Conservation (phyloP, 1,140 invertebrate species). For the Trichonephila clavata region DNA sequence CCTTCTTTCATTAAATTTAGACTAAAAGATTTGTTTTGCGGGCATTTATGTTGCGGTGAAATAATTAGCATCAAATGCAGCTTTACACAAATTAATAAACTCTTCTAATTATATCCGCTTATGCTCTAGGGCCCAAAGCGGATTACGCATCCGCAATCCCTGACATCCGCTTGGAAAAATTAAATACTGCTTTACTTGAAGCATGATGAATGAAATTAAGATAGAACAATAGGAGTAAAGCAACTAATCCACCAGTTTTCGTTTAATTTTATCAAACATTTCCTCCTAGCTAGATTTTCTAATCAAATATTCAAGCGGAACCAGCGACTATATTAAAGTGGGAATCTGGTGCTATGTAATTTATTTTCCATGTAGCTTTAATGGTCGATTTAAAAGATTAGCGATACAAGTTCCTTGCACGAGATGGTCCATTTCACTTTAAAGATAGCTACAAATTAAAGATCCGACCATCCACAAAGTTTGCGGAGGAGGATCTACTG, state of each 20-base stretch:
- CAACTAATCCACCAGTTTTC: constrained; percentile 6
- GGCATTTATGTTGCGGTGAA: background rate
- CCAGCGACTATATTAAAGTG: constrained; percentile 3
- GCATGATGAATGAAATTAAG: constrained; percentile 6
- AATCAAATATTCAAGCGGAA: constrained; percentile 33
- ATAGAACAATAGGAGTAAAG: background rate
- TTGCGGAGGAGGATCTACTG: background rate
- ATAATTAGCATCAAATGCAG: constrained; percentile 26
- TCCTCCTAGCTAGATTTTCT: background rate
- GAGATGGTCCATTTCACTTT: constrained; percentile 16
- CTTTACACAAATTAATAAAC: constrained; percentile 8
- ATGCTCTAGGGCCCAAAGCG: background rate
- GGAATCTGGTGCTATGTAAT: background rate
- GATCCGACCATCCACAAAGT: constrained; percentile 1
- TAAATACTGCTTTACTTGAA: background rate
- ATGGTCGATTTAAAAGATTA: constrained; percentile 41
- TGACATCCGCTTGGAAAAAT: background rate
- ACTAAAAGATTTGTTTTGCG: background rate
- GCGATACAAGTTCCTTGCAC: background rate
- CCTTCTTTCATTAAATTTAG: background rate
- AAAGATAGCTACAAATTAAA: constrained; percentile 39
- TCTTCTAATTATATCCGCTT: constrained; percentile 1
- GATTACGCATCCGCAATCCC: background rate
- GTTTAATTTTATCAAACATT: constrained; percentile 23
- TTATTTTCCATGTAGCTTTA: constrained; percentile 31